Evolutionary conservation across 1,140 invertebrate species (phyloP), one percentile per base, ranked within the genome.

Genomic region (Drosophila sulfurigaster): DNA sequence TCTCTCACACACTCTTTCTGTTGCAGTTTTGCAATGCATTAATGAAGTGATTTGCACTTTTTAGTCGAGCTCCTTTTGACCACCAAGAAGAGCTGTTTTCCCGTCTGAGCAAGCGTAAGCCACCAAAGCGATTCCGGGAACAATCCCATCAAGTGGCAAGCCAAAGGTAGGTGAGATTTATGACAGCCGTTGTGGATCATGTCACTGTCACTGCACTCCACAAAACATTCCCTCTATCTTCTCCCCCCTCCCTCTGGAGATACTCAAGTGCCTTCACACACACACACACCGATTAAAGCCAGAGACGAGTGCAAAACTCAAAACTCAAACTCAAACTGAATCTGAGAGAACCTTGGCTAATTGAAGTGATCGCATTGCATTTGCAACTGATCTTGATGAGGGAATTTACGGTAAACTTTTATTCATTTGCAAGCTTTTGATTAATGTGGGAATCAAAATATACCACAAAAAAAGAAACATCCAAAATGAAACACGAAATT

Each of bases 31-130:
- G 69, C 71, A 49, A 46, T 68, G 70, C 85, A 76, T 89, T 88
- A 88, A 88, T 88, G 81, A 88, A 88, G 85, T 88, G 85, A 88
- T 88, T 88, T 88, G 85, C 85, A 81, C 78, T 74, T 89, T 89
- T 88, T 76, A 41, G 30, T 49, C 20, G 63, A 69, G 66, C 70
- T 78, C 43, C 63, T 83, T 87, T 73, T 86, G 82, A 72, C 80
- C 82, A 88, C 82, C 82, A 86, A 73, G 76, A 63, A 25, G 6
- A 20, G 48, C 20, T 25, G 20, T 25, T 25, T 30, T 8, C 1
- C 43, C 8, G 35, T 10, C 48, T 25, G 25, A 56, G 70, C 43
- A 13, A 28, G 46, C 41, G 48, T 46, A 11, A 60, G 45, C 58
- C 56, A 65, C 49, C 35, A 13, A 57, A 57, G 32, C 51, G 48